phyloP scores from a whole-genome alignment of 2,113 vertebrate genomes.

The Cyanocitta stelleri region DNA sequence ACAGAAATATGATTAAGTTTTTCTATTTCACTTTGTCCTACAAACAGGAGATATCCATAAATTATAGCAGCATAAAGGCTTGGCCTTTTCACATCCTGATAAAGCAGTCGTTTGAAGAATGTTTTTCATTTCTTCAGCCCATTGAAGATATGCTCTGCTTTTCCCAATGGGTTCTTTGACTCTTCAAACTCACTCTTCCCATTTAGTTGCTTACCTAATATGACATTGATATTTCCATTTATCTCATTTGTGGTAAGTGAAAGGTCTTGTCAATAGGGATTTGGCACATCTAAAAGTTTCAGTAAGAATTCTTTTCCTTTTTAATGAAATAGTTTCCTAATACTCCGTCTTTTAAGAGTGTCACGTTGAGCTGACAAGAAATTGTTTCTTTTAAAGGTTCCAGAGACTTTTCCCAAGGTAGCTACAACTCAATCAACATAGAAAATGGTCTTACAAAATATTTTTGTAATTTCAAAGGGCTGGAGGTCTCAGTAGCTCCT shows the following conservation, averaged over 20 bases:
- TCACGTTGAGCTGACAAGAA: constrained; percentile 33
- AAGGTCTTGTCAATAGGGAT: constrained; percentile 48
- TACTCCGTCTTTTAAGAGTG: constrained; percentile 9
- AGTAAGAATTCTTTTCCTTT: constrained; percentile 22
- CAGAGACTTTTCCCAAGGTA: constrained; percentile 39
- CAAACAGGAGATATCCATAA: constrained; percentile 46
- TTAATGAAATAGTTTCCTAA: constrained; percentile 51
- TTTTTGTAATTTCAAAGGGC: constrained; percentile 7
- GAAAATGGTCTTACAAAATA: constrained; percentile 5
- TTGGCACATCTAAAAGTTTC: constrained; percentile 44
- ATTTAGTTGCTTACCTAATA: constrained; percentile 54
- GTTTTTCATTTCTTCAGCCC: constrained; percentile 42
- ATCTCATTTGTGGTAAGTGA: constrained; percentile 21
- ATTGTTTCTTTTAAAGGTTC: constrained; percentile 34
- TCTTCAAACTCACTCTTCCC: constrained; percentile 29
- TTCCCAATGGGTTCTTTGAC: constrained; percentile 30
- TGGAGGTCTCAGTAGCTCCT: background rate
- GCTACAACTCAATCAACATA: constrained; percentile 3
- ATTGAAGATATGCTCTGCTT: constrained; percentile 27
- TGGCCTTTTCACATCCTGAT: constrained; percentile 39
- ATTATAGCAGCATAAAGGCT: constrained; percentile 35
- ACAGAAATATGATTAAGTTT: constrained; percentile 33
- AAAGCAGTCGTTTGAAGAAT: constrained; percentile 42
- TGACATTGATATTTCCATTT: constrained; percentile 57
- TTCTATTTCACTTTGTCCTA: constrained; percentile 52